phyloP scores from a whole-genome alignment of 2,888 invertebrate species.

The Meloe dianella region DNA sequence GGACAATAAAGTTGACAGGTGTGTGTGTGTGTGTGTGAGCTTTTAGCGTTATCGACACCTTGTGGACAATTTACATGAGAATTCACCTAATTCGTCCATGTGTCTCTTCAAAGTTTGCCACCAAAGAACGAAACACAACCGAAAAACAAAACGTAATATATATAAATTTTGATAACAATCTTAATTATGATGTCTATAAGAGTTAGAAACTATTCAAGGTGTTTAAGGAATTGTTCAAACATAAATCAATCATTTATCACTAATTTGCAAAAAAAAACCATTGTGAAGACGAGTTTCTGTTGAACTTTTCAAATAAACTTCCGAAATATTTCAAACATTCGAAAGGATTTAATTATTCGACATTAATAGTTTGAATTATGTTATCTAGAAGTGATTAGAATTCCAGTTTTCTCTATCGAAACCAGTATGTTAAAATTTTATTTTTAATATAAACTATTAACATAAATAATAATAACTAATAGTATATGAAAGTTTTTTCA shows the following conservation, averaged over 20 bases:
- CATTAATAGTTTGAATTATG: not conserved
- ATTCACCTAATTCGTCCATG: not conserved
- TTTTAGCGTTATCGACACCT: conserved; percentile 8
- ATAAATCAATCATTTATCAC: conserved; percentile 6
- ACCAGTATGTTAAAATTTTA: not conserved
- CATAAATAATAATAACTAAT: not conserved
- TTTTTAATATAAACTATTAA: not conserved
- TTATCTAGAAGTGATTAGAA: too few relatives aligned
- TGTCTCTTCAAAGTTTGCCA: not conserved
- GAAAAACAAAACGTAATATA: not conserved
- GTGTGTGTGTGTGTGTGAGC: not conserved
- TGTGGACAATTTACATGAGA: conserved; percentile 4
- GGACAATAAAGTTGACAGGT: not conserved
- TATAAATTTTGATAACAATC: not conserved
- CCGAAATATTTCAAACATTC: not conserved
- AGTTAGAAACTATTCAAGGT: not conserved
- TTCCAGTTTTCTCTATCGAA: too few relatives aligned
- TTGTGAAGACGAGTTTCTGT: not conserved
- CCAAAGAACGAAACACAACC: not conserved
- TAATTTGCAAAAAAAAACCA: not conserved
- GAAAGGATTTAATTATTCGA: not conserved
- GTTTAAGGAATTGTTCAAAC: not conserved
- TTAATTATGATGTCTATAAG: not conserved
- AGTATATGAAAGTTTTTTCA: not conserved
- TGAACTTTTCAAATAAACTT: not conserved